These are phyloP conservation scores for Micromussa lordhowensis DNA, from an alignment of 92 coral and sea anemone species.

Conservation along the genomic window DNA sequence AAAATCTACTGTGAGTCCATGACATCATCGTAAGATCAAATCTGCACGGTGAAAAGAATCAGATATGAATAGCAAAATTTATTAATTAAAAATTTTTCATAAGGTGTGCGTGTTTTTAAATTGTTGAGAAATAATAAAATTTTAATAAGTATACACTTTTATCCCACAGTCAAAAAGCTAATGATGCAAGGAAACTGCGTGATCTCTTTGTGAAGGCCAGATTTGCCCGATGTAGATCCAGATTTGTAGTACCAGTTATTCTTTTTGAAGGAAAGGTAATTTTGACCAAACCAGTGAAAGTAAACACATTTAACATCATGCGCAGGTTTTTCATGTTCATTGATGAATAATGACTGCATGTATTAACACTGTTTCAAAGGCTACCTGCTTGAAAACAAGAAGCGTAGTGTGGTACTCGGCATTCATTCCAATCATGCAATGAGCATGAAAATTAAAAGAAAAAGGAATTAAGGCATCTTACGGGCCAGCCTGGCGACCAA, in stretches of 20 bases:
- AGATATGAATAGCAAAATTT: not conserved
- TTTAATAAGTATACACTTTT: not conserved
- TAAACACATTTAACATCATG: too few species aligned
- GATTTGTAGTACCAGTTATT: conserved; percentile 97
- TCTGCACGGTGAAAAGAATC: not conserved
- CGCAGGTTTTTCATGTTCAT: too few species aligned
- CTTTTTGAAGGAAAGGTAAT: conserved; percentile 94
- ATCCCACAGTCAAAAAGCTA: conserved; percentile 49
- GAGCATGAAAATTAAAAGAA: too few species aligned
- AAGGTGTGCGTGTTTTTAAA: not conserved
- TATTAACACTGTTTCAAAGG: too few species aligned
- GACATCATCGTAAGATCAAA: not conserved
- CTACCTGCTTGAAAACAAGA: too few species aligned
- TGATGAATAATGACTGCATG: too few species aligned
- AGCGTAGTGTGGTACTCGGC: too few species aligned
- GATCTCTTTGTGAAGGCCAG: conserved; percentile 92
- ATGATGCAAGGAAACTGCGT: conserved; percentile 75
- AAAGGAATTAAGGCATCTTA: too few species aligned
- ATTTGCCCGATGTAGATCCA: conserved; percentile 95
- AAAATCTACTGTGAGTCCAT: not conserved
- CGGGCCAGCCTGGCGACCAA: too few species aligned
- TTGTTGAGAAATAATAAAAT: not conserved
- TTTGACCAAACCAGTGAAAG: not conserved
- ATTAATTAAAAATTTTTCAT: not conserved
- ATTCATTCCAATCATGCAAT: too few species aligned